Conservation (phyloP, 2,888 invertebrate species). For the Germaria angustata region DNA sequence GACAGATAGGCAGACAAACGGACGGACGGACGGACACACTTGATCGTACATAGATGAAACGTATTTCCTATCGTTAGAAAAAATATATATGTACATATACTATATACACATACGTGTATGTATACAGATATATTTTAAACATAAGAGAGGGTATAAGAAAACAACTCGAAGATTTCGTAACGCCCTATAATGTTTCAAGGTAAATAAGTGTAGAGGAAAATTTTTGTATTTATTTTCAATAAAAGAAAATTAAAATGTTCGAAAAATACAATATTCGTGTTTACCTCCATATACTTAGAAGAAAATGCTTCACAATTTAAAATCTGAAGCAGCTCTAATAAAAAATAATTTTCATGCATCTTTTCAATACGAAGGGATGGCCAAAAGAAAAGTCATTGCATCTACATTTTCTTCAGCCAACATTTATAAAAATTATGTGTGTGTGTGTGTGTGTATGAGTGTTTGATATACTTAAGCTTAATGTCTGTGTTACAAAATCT, state of each 20-base stretch:
- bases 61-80: background rate
- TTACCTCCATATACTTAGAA: background rate
- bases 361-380: background rate
- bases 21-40: background rate
- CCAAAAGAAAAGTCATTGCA: background rate
- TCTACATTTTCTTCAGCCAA: background rate
- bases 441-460: background rate
- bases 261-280: background rate
- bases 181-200: conserved; percentile 37
- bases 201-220: conserved; percentile 1
- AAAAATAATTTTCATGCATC: background rate
- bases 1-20: background rate
- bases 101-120: background rate
- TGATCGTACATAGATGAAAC: conserved; percentile 8
- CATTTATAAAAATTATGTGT: background rate
- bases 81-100: background rate
- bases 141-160: background rate
- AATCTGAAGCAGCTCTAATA: background rate
- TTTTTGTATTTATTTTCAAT: background rate
- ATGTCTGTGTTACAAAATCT: conserved; percentile 37
- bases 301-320: background rate
- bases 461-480: conserved; percentile 38
- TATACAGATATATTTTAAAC: background rate
- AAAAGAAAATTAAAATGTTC: background rate
- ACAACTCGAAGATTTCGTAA: conserved; percentile 13